Evolutionary conservation across 2,888 invertebrate species (phyloP).

Genomic region (Orthosia cruda): DNA sequence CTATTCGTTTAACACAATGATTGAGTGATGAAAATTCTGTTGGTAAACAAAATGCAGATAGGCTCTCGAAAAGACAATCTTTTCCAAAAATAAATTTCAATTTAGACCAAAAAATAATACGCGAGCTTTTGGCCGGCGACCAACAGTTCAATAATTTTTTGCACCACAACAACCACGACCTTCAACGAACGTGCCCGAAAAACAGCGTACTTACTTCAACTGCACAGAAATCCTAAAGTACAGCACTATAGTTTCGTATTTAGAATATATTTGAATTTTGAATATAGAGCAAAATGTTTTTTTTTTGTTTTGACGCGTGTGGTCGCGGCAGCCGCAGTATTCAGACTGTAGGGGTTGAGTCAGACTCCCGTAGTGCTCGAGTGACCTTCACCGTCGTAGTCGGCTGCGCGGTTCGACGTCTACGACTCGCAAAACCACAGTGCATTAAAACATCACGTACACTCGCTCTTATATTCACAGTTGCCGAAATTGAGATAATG

Average conservation of each 20-base stretch:
- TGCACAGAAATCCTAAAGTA: constrained; percentile 25
- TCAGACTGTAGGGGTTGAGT: constrained; percentile 58
- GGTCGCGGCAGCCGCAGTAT: constrained; percentile 32
- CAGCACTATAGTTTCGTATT: constrained; percentile 11
- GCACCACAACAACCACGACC: constrained; percentile 58
- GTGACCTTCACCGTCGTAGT: constrained; percentile 66
- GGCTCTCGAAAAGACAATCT: background rate
- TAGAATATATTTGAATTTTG: constrained; percentile 7
- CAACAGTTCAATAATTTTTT: constrained; percentile 37
- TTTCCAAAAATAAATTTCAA: background rate
- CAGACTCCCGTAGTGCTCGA: constrained; percentile 38
- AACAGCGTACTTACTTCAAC: constrained; percentile 50
- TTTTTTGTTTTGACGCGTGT: constrained; percentile 39
- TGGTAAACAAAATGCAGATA: background rate
- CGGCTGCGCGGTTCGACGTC: constrained; percentile 56
- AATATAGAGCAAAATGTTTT: background rate
- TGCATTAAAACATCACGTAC: constrained; percentile 36
- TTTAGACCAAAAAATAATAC: background rate
- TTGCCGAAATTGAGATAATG: constrained; percentile 43
- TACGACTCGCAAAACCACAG: constrained; percentile 27
- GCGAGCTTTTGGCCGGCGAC: constrained; percentile 16
- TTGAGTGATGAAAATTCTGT: constrained; percentile 55
- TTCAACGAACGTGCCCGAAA: constrained; percentile 52
- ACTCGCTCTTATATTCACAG: constrained; percentile 45
- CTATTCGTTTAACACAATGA: constrained; percentile 58